A percentile compares a stretch with the other conserved stretches of the same genome.
phyloP scores from a whole-genome alignment of 2,888 invertebrate genomes.

The Caenorhabditis imperialis region DNA sequence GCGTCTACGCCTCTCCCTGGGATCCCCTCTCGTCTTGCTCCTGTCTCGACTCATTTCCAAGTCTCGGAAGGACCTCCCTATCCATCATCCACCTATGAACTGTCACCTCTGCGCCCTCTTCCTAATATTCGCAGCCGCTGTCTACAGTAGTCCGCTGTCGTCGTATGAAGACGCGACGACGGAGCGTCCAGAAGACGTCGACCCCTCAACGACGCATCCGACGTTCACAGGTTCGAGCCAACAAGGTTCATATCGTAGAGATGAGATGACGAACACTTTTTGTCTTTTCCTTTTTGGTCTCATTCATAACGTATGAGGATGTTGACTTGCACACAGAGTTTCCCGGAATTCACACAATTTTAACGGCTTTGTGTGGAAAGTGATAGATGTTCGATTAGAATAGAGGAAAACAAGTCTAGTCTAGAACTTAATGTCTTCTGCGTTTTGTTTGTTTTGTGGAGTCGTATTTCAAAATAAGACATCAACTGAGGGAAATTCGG shows the following conservation, averaged over 20 bases:
- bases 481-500: too few species aligned
- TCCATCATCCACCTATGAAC: constrained; percentile 42
- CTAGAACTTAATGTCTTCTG: too few species aligned
- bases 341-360: neutral
- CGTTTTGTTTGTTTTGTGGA: too few species aligned
- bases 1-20: neutral
- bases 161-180: constrained; percentile 6
- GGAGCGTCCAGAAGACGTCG: constrained; percentile 3
- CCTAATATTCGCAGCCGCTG: neutral
- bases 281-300: constrained; percentile 7
- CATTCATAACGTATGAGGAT: constrained; percentile 24
- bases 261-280: constrained; percentile 14
- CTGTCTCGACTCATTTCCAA: constrained; percentile 22
- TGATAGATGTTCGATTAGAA: too few species aligned
- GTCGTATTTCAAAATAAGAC: too few species aligned
- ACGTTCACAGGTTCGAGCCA: constrained; percentile 53
- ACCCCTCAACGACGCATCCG: constrained; percentile 33
- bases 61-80: constrained; percentile 23
- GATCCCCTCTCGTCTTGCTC: neutral
- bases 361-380: too few species aligned
- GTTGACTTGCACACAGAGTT: neutral
- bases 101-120: constrained; percentile 10
- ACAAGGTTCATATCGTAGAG: constrained; percentile 43
- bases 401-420: too few species aligned
- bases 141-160: constrained; percentile 8